Conservation (phyloP, 2,888 invertebrate genomes). For the Aphidius colemani region DNA sequence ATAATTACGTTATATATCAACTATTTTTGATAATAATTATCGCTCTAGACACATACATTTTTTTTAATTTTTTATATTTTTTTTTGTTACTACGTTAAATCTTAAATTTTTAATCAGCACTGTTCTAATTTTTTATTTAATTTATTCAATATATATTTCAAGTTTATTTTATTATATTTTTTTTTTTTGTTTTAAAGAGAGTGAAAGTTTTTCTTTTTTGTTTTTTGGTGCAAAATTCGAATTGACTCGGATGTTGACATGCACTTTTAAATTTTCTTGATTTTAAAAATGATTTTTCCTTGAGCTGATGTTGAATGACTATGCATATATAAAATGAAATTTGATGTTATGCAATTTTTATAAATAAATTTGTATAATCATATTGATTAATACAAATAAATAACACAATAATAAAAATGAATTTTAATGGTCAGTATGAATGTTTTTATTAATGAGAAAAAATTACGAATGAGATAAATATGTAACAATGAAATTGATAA, state of each 20-base stretch:
- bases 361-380: neutral
- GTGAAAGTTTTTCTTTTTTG: no score
- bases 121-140: neutral
- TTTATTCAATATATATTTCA: neutral
- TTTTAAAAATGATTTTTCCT: neutral
- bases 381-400: neutral
- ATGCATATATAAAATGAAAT: conserved; percentile 5
- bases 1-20: neutral
- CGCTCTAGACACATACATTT: no score
- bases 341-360: neutral
- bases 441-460: neutral
- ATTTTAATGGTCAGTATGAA: no score
- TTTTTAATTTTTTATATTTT: no score
- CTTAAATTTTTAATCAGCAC: no score
- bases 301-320: neutral
- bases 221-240: no score
- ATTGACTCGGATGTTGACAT: no score
- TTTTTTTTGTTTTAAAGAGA: no score
- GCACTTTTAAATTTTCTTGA: no score
- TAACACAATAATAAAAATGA: conserved; percentile 2
- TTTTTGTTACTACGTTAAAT: no score
- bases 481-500: neutral
- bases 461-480: neutral
- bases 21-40: neutral
- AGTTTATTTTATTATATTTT: no score